Conservation (phyloP, 2,797 vertebrate genomes). For the Champsocephalus gunnari region DNA sequence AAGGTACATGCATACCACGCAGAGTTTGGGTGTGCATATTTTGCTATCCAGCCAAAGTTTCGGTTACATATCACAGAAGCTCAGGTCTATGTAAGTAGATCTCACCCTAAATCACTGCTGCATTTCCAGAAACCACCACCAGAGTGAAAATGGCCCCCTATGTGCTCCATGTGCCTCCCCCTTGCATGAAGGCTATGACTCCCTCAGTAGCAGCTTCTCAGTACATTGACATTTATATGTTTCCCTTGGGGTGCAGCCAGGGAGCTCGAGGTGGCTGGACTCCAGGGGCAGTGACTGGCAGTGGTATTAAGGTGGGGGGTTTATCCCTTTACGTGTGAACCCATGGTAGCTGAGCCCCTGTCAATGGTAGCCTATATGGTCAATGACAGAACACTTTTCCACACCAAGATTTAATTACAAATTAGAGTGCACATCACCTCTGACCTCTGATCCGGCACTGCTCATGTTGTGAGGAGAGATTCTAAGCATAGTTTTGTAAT, state of each 20-base stretch:
- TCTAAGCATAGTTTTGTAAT: slow-evolving; percentile 54
- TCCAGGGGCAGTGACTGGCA: slow-evolving; percentile 40
- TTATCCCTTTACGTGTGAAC: slow-evolving; percentile 58
- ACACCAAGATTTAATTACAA: slow-evolving; percentile 79
- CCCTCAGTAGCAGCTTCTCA: slow-evolving; percentile 46
- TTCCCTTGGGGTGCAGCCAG: slow-evolving; percentile 67
- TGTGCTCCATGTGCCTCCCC: slow-evolving; percentile 27
- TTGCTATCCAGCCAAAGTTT: slow-evolving; percentile 55
- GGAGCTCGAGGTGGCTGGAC: slow-evolving; percentile 50
- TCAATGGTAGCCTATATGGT: slow-evolving; percentile 63
- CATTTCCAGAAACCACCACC: slow-evolving; percentile 65
- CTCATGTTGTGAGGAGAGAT: slow-evolving; percentile 51
- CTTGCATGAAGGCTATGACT: slow-evolving; percentile 41
- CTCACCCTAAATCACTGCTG: slow-evolving; percentile 49
- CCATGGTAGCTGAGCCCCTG: slow-evolving; percentile 47
- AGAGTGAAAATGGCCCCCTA: slow-evolving; percentile 41
- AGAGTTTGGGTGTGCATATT: slow-evolving; percentile 48
- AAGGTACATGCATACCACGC: slow-evolving; percentile 21
- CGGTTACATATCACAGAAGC: slow-evolving; percentile 63
- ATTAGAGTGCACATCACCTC: slow-evolving; percentile 69
- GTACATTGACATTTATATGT: slow-evolving; percentile 72
- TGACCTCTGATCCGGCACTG: slow-evolving; percentile 65
- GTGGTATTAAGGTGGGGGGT: slow-evolving; percentile 36
- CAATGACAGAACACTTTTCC: slow-evolving; percentile 79
- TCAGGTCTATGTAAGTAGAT: slow-evolving; percentile 62